A percentile compares a stretch with the other conserved stretches of the same genome.
Evolutionary conservation across 2,888 invertebrate species (phyloP).

Genomic region (Idaea straminata): DNA sequence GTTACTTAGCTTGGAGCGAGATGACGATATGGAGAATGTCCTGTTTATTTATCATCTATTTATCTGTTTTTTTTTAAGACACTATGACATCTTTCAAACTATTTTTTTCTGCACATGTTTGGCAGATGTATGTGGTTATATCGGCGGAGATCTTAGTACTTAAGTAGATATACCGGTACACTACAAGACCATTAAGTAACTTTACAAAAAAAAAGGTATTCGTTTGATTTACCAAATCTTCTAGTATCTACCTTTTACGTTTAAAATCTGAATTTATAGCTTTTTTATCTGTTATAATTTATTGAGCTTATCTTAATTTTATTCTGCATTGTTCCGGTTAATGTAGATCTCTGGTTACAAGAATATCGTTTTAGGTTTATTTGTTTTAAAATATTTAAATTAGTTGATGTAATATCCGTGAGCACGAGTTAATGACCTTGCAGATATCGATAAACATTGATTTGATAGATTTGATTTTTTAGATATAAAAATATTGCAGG

Average conservation of each 20-base stretch:
- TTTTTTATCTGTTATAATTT: slow-evolving; percentile 1
- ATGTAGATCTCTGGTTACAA: slow-evolving; percentile 7
- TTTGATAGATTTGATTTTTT: not conserved
- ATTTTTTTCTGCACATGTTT: not conserved
- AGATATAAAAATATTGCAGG: too few relatives aligned
- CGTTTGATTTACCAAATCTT: not conserved
- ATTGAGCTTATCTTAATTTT: slow-evolving; percentile 1
- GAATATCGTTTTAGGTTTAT: slow-evolving; percentile 2
- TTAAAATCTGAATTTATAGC: not conserved
- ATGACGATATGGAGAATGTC: too few relatives aligned
- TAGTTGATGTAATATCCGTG: not conserved
- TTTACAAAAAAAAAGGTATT: not conserved
- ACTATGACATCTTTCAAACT: too few relatives aligned
- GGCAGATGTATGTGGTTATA: not conserved
- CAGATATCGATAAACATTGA: not conserved
- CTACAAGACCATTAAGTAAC: not conserved
- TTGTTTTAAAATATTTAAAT: not conserved
- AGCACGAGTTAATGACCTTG: slow-evolving; percentile 1
- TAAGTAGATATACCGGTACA: not conserved
- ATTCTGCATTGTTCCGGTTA: slow-evolving; percentile 4
- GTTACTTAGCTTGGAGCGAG: too few relatives aligned
- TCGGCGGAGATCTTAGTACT: not conserved
- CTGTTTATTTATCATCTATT: too few relatives aligned
- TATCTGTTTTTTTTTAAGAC: too few relatives aligned
- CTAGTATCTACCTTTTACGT: not conserved